Evolutionary conservation across 2,888 invertebrate species (phyloP), one percentile per base, ranked within the genome.

Genomic region (Gari tellinella): DNA sequence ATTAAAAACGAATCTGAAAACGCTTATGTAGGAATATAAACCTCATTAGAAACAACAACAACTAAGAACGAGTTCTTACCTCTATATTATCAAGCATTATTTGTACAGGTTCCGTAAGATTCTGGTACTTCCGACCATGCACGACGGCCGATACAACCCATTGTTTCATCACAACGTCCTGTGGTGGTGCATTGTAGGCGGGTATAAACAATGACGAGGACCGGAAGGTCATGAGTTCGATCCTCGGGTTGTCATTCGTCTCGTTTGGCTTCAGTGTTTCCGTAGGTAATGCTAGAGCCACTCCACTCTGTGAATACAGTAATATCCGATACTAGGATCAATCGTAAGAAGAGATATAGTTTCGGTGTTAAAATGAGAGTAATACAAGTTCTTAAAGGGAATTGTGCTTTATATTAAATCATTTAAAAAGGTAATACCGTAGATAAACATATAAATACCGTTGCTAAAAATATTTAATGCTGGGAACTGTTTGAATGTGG

Each of bases 121-220:
- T 86, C 4, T 43, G 31, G 3, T 87, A 41, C 21, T 72, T 72
- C 23, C 67, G 72, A 1, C 83, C 87, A 19, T 80, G 84, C 7
- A 89, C 79, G 4, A 77, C 79, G 3, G 88, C 88, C 8, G 85
- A 82, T 21, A 89, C 72, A 8, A 89, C 89, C 53, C 78, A 82
- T 48, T 88, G 86, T 43, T 74, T 75, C 40, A 78, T 56, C 0
- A 82, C 79, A 17, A 78, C 64, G 23, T 84, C 80, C 21, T 75
- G 78, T 8, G 68, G 61, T 40, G 72, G 70, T 10, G 72, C 68
- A n/a, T 66, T 58, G 23, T 68, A 67, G 37, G 69, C 63, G 1
- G 87, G 84, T 14, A 86, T 85, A 69, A 86, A 88, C 41, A 86
- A 81, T 38, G 85, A 83, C 0, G 86, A 86, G 7, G 85, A 83